phyloP scores from a whole-genome alignment of 1,140 invertebrate genomes.

The Stegodyphus dumicola region DNA sequence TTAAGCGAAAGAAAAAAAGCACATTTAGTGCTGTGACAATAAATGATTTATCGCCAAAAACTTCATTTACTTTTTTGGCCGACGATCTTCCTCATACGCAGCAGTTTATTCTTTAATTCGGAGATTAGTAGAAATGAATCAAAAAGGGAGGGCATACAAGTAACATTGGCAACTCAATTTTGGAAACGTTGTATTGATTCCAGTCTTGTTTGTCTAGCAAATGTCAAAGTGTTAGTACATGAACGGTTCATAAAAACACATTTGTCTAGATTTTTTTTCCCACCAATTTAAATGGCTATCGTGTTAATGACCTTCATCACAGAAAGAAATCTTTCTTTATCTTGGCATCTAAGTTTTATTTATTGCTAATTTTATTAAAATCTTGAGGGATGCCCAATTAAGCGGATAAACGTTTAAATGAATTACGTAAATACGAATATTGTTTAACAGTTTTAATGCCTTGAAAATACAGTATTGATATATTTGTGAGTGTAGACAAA shows the following conservation, averaged over 20 bases:
- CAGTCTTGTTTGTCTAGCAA: conserved; percentile 32
- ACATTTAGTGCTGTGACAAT: conserved; percentile 35
- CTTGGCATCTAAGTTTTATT: too few species aligned
- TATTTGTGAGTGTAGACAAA: too few species aligned
- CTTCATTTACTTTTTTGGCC: not conserved
- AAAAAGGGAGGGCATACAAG: too few species aligned
- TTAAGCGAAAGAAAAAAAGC: conserved; percentile 4
- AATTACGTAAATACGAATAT: too few species aligned
- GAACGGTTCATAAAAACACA: conserved; percentile 1
- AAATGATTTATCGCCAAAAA: conserved; percentile 35
- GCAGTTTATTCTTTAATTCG: conserved; percentile 5
- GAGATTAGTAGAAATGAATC: not conserved
- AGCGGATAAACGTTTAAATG: too few species aligned
- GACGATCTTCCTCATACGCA: not conserved
- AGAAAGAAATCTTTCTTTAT: too few species aligned
- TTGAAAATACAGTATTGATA: too few species aligned
- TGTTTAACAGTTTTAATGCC: too few species aligned
- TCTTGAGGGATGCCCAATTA: too few species aligned
- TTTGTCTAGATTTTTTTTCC: not conserved
- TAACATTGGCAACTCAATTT: conserved; percentile 26
- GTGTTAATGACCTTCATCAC: not conserved
- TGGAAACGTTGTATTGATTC: not conserved
- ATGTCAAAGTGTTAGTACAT: conserved; percentile 27
- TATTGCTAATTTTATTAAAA: too few species aligned
- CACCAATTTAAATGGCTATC: not conserved